Percentiles rank a stretch among this genome's conserved stretches.
phyloP scores from a whole-genome alignment of 2,113 vertebrate genomes.

The Corydoras maculifer region DNA sequence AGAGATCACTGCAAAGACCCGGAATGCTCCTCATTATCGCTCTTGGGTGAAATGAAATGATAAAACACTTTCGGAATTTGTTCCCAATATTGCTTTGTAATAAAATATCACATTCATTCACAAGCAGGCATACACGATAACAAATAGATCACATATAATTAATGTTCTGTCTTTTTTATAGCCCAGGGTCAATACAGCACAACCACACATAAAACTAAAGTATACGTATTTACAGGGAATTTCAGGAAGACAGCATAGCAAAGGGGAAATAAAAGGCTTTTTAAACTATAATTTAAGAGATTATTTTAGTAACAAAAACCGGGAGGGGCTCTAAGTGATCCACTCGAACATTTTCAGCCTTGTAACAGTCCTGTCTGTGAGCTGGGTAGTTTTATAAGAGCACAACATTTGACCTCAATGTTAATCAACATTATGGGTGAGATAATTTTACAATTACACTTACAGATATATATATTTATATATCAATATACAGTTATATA shows the following conservation, averaged over 20 bases:
- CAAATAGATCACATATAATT: constrained; percentile 54
- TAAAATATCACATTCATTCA: constrained; percentile 64
- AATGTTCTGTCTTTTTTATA: constrained; percentile 33
- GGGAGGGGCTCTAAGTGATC: constrained; percentile 2
- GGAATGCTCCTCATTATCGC: constrained; percentile 2
- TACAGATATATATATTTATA: too few relatives aligned
- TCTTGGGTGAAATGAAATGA: constrained; percentile 15
- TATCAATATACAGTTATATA: too few relatives aligned
- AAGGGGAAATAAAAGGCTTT: constrained; percentile 33
- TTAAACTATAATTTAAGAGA: background rate
- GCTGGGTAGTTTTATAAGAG: constrained; percentile 1
- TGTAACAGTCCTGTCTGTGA: constrained; percentile 29
- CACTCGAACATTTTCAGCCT: constrained; percentile 20
- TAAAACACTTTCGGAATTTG: constrained; percentile 41
- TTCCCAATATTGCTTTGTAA: constrained; percentile 59
- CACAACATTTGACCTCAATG: too few relatives aligned
- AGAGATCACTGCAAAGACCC: background rate
- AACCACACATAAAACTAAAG: constrained; percentile 55
- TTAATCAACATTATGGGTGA: too few relatives aligned
- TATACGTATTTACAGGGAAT: constrained; percentile 61
- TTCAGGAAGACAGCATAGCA: constrained; percentile 61
- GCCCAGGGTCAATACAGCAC: constrained; percentile 61
- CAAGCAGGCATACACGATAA: constrained; percentile 62
- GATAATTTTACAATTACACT: constrained; percentile 7
- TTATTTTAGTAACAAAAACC: constrained; percentile 20